phyloP scores from a whole-genome alignment of 2,797 vertebrate species.

The Cottoperca gobio region DNA sequence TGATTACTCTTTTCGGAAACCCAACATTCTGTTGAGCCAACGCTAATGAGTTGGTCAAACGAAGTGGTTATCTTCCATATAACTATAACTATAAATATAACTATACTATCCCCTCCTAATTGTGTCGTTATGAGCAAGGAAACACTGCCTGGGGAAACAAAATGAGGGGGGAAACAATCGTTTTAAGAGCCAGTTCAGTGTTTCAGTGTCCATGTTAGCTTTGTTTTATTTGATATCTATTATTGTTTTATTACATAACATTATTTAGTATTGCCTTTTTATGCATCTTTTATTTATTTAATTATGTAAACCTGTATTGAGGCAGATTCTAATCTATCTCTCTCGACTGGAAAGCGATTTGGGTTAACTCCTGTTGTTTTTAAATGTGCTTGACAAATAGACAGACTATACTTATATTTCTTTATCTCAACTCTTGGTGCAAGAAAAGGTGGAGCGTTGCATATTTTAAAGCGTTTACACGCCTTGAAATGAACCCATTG shows the following conservation, averaged over 20 bases:
- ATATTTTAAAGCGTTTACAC: background rate
- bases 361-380: background rate
- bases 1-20: constrained; percentile 1
- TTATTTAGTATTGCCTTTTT: background rate
- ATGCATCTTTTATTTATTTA: background rate
- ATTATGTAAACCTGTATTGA: background rate
- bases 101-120: too few species aligned
- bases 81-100: too few species aligned
- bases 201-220: background rate
- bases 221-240: background rate
- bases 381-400: too few species aligned
- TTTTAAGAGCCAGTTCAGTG: background rate
- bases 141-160: background rate
- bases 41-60: background rate
- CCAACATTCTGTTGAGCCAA: background rate
- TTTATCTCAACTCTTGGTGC: background rate
- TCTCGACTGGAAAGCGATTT: background rate
- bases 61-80: background rate
- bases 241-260: background rate
- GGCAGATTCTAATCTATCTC: background rate
- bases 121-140: background rate
- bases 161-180: background rate
- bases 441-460: background rate
- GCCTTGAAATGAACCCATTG: background rate
- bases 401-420: too few species aligned